Percentiles rank a stretch among this genome's conserved stretches.
These are phyloP conservation scores for Anhinga rufa DNA, from an alignment of 2,113 vertebrate genomes.

Conservation along the genomic window DNA sequence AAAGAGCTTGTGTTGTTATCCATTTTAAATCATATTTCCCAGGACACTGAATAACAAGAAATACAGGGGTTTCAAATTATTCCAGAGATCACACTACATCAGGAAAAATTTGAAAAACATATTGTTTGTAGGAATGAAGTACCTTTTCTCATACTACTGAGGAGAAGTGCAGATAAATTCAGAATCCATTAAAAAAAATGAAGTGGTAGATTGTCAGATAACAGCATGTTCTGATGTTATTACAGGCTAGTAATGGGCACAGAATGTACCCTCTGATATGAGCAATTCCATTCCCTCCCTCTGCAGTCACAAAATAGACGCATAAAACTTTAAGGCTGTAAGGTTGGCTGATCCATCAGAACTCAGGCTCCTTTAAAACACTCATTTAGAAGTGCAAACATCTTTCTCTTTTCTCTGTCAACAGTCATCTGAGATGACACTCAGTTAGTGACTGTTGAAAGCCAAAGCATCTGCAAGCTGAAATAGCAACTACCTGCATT, in stretches of 20 bases:
- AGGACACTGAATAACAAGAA: neutral
- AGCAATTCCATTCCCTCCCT: neutral
- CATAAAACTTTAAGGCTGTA: neutral
- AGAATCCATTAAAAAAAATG: neutral
- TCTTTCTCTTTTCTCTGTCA: neutral
- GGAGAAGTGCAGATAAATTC: neutral
- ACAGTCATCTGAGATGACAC: neutral
- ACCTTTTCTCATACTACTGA: neutral
- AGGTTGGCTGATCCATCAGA: neutral
- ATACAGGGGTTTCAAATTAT: neutral
- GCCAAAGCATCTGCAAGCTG: neutral
- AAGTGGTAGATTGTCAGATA: neutral
- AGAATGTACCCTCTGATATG: accelerated
- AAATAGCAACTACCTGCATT: neutral
- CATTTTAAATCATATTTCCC: neutral
- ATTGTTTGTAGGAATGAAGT: neutral
- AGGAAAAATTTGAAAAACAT: neutral
- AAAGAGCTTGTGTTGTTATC: neutral
- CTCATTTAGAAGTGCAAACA: neutral
- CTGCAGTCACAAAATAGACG: neutral
- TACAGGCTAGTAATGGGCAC: neutral
- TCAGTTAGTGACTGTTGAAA: neutral
- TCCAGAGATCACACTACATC: neutral
- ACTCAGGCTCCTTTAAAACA: neutral
- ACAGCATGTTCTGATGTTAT: neutral